Conservation (phyloP, 2,113 vertebrate genomes). For the Heterotis niloticus region DNA sequence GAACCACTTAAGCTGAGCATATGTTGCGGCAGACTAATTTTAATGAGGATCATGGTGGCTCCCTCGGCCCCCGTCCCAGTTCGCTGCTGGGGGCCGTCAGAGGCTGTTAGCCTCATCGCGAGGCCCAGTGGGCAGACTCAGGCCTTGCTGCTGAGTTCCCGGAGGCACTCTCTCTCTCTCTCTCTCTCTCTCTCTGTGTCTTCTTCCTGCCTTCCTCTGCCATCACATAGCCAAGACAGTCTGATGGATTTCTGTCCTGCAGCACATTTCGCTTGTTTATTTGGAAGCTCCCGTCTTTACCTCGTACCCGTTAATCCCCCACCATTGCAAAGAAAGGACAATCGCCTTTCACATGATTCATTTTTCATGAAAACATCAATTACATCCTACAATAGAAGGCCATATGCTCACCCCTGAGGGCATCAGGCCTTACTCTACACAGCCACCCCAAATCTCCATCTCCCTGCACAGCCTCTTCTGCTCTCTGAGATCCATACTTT, state of each 20-base stretch:
- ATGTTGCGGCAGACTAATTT: constrained; percentile 43
- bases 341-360: constrained; percentile 44
- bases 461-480: constrained; percentile 6
- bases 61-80: constrained; percentile 39
- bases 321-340: constrained; percentile 47
- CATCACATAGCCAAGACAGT: neutral
- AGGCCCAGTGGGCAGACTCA: neutral
- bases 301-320: constrained; percentile 35
- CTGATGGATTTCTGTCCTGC: constrained; percentile 23
- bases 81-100: constrained; percentile 39
- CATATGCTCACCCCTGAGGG: constrained; percentile 43
- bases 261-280: neutral
- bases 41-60: constrained; percentile 38
- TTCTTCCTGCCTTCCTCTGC: neutral
- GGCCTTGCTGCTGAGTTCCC: neutral
- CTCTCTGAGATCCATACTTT: constrained; percentile 49
- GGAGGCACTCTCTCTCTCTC: neutral
- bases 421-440: constrained; percentile 49
- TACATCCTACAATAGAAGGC: constrained; percentile 71
- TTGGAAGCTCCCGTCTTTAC: constrained; percentile 14
- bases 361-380: constrained; percentile 75
- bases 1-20: constrained; percentile 59
- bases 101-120: constrained; percentile 31
- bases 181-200: neutral
- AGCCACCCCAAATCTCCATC: constrained; percentile 56